A percentile compares a stretch with the other conserved stretches of the same genome.
phyloP scores from a whole-genome alignment of 2,797 vertebrate genomes.

The Chaunax sp. region DNA sequence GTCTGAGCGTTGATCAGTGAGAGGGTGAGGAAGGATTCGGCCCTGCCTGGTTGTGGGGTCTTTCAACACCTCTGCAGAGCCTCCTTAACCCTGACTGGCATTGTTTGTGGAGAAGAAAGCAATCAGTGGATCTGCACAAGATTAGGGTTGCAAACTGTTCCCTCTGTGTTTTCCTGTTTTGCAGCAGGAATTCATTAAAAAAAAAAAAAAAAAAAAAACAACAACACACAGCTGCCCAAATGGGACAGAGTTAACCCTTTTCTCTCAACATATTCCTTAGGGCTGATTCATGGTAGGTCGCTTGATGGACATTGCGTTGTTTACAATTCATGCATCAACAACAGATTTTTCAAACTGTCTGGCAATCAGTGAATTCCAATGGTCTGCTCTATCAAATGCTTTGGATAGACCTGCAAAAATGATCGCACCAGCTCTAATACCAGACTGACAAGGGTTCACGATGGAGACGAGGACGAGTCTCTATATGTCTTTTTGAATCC shows the following conservation, averaged over 20 bases:
- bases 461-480: neutral
- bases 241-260: slow-evolving; percentile 70
- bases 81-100: slow-evolving; percentile 58
- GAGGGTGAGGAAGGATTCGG: slow-evolving; percentile 34
- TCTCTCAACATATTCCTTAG: slow-evolving; percentile 6
- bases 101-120: slow-evolving; percentile 80
- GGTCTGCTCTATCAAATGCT: neutral
- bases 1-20: neutral
- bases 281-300: too few relatives aligned
- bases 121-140: slow-evolving; percentile 87
- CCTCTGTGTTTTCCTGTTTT: slow-evolving; percentile 90
- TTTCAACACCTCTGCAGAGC: slow-evolving; percentile 63
- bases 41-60: slow-evolving; percentile 47
- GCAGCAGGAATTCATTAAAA: slow-evolving; percentile 86
- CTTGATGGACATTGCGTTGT: too few relatives aligned
- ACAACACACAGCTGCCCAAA: slow-evolving; percentile 39
- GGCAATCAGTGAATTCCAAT: too few relatives aligned
- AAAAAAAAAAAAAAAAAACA: slow-evolving; percentile 67
- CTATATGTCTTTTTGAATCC: slow-evolving; percentile 5
- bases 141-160: slow-evolving; percentile 89
- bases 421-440: neutral
- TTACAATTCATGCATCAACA: too few relatives aligned
- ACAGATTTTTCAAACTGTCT: too few relatives aligned
- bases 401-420: neutral
- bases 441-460: neutral